Conservation (phyloP, 2,888 invertebrate species). For the Apeira syringaria region DNA sequence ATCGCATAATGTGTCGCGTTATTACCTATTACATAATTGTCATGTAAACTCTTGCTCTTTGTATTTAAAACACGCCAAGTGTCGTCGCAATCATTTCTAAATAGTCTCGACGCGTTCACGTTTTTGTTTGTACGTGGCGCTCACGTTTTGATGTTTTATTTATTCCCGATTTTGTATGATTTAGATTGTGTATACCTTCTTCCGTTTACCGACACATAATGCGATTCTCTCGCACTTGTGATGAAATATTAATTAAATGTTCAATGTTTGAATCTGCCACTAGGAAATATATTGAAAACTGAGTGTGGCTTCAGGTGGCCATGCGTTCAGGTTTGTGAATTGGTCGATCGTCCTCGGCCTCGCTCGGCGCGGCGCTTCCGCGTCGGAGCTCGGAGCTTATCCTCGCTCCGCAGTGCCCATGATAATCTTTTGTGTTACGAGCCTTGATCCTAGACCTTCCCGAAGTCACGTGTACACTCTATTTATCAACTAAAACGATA, state of each 20-base stretch:
- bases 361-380: conserved; percentile 72
- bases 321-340: conserved; percentile 69
- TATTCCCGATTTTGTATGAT: conserved; percentile 19
- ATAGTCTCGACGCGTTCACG: conserved; percentile 28
- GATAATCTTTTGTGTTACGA: conserved; percentile 73
- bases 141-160: conserved; percentile 33
- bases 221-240: neutral
- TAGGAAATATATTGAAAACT: conserved; percentile 26
- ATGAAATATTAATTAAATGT: conserved; percentile 11
- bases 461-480: conserved; percentile 51
- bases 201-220: conserved; percentile 17
- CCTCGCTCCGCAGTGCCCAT: conserved; percentile 75
- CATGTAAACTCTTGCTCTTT: conserved; percentile 60
- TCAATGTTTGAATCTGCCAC: conserved; percentile 15
- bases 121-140: conserved; percentile 32
- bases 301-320: conserved; percentile 54
- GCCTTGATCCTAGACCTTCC: conserved; percentile 77
- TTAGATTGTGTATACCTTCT: conserved; percentile 22
- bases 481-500: conserved; percentile 60
- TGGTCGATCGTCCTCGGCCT: conserved; percentile 78
- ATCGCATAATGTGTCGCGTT: conserved; percentile 18
- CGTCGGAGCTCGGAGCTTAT: conserved; percentile 73
- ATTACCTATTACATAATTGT: conserved; percentile 29
- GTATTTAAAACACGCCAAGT: conserved; percentile 66
- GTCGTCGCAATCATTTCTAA: conserved; percentile 40